These are phyloP conservation scores for Drosophila hydei DNA, from an alignment of 1,140 invertebrate genomes.

Conservation along the genomic window DNA sequence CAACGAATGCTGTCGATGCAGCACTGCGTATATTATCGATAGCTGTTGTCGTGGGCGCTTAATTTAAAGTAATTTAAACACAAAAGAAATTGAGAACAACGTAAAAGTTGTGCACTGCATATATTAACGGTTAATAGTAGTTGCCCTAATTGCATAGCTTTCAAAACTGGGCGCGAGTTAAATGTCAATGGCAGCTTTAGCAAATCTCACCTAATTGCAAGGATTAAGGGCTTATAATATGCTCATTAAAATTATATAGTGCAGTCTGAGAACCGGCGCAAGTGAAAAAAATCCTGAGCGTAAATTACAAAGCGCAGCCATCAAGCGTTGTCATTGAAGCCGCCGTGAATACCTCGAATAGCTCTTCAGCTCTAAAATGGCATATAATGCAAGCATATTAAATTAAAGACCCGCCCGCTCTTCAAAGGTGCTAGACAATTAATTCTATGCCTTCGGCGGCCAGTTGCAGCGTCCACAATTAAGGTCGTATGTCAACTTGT, in stretches of 20 bases:
- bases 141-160: conserved; percentile 3
- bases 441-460: neutral
- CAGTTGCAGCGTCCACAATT: neutral
- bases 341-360: neutral
- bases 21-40: conserved; percentile 7
- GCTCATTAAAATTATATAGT: conserved; percentile 38
- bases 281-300: conserved; percentile 2
- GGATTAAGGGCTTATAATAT: conserved; percentile 2
- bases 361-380: neutral
- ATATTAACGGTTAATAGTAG: too few species aligned
- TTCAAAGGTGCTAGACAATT: neutral
- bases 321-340: conserved; percentile 33
- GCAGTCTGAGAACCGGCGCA: conserved; percentile 40
- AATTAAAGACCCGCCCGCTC: conserved; percentile 9
- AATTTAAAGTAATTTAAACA: neutral
- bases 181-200: conserved; percentile 57
- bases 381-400: conserved; percentile 25
- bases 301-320: conserved; percentile 34
- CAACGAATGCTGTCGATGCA: neutral
- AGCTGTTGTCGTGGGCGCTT: conserved; percentile 7
- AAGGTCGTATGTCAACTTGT: conserved; percentile 10
- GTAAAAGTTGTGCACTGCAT: neutral
- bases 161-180: conserved; percentile 18
- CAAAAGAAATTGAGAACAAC: neutral
- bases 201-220: conserved; percentile 59